Evolutionary conservation across 2,797 vertebrate species (phyloP), one percentile per base, ranked within the genome.

Genomic region (Gadopsis bispinosus): DNA sequence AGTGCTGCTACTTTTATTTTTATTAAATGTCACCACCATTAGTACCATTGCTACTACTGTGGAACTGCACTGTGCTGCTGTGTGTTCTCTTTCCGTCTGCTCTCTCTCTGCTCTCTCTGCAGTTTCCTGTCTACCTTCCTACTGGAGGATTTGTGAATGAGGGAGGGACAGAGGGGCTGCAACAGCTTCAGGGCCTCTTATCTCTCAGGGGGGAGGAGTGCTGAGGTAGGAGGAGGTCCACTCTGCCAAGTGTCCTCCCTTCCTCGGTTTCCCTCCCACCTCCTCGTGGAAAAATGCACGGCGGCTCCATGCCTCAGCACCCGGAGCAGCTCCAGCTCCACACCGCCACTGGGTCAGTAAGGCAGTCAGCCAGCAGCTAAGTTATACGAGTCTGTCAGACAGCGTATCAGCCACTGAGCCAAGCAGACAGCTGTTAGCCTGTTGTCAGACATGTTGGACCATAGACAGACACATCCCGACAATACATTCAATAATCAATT

Each of bases 241-340:
- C 47, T 69, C 20, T 63, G 35, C 65, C 54, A 72, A 58, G 22
- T 33, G 16, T 35, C 37, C 47, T 55, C 75, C 50, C 75, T 45
- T 14, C 5, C 4, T 31, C 29, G 10, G 41, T 13, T 10, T 65
- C 11, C 45, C 29, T n/a, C 20, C 33, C 16, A 31, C 56, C n/a
- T 37, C 39, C 80, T 62, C 31, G 1, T 14, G 11, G 31, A 33
- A 66, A 77, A 75, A 56, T 65, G 53, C 56, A 67, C 35, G 22
- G 19, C 29, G 13, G 51, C 66, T 53, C 68, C 41, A 41, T 86
- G 84, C 86, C 78, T 83, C 84, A 84, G 85, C 79, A 62, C 33
- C 64, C 7, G 4, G 10, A 6, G 13, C n/a, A 45, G 22, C 20
- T 43, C 22, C 33, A 73, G 43, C n/a, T 43, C 54, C 11, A 22